Percentiles rank a stretch among this genome's conserved stretches.
Conservation (phyloP, 2,888 invertebrate species). For the Nipponacmea schrenckii region DNA sequence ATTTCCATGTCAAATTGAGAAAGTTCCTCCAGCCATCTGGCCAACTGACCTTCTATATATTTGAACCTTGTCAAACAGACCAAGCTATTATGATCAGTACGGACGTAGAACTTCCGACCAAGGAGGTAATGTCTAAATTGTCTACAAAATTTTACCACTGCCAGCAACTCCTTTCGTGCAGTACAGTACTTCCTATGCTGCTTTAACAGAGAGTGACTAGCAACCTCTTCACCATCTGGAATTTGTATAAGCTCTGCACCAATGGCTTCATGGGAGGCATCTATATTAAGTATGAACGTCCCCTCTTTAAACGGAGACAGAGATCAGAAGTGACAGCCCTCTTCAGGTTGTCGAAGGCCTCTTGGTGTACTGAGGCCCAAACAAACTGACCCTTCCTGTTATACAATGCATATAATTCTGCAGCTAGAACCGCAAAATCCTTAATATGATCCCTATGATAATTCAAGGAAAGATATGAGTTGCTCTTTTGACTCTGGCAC, state of each 20-base stretch:
- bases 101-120: conserved; percentile 23
- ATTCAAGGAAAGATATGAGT: neutral
- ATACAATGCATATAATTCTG: conserved; percentile 26
- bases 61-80: conserved; percentile 31
- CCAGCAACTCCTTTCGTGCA: neutral
- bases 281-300: conserved; percentile 32
- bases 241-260: conserved; percentile 35
- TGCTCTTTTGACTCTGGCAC: conserved; percentile 7
- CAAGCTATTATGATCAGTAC: conserved; percentile 34
- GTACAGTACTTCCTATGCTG: conserved; percentile 34
- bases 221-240: conserved; percentile 30
- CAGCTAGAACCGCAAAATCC: conserved; percentile 23
- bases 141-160: neutral
- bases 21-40: conserved; percentile 37
- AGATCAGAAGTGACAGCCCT: conserved; percentile 17
- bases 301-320: conserved; percentile 25
- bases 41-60: conserved; percentile 32
- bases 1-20: conserved; percentile 32
- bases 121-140: conserved; percentile 3
- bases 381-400: conserved; percentile 15
- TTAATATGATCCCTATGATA: conserved; percentile 31
- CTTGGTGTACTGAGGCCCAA: conserved; percentile 9
- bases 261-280: conserved; percentile 33
- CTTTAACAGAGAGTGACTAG: conserved; percentile 25
- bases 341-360: conserved; percentile 18